A percentile compares a stretch with the other conserved stretches of the same genome.
Conservation (phyloP, 2,113 vertebrate species). For the Rousettus leschenaultii region DNA sequence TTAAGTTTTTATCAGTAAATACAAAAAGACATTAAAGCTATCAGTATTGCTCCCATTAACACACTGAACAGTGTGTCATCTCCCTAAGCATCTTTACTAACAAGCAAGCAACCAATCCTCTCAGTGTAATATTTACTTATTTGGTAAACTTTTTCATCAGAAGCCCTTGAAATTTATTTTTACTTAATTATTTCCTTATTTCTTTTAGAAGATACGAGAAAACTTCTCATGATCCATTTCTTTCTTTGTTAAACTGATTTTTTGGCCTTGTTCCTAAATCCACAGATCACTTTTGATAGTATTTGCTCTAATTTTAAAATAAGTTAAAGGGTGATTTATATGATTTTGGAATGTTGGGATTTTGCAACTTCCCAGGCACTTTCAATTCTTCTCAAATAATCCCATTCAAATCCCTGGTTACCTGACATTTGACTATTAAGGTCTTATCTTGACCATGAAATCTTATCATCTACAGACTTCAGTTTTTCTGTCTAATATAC, state of each 20-base stretch:
- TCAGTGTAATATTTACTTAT: not conserved
- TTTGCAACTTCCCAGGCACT: not conserved
- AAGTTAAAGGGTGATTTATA: not conserved
- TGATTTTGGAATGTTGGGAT: not conserved
- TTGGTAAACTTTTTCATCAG: not conserved
- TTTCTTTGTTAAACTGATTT: not conserved
- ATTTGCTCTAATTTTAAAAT: not conserved
- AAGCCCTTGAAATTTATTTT: not conserved
- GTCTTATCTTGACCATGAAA: not conserved
- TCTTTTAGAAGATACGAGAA: not conserved
- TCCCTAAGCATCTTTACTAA: not conserved
- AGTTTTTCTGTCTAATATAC: not conserved
- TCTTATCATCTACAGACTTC: not conserved
- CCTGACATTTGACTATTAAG: not conserved
- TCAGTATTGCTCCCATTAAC: not conserved
- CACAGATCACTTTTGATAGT: not conserved
- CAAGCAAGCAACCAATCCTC: not conserved
- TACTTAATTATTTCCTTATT: not conserved
- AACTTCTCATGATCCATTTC: not conserved
- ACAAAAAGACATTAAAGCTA: not conserved
- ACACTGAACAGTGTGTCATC: not conserved
- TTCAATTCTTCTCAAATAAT: not conserved
- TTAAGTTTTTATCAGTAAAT: not conserved
- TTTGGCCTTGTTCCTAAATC: not conserved
- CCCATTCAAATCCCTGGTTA: not conserved